These are phyloP conservation scores for Acleris literana DNA, from an alignment of 2,888 invertebrate species.

Conservation along the genomic window DNA sequence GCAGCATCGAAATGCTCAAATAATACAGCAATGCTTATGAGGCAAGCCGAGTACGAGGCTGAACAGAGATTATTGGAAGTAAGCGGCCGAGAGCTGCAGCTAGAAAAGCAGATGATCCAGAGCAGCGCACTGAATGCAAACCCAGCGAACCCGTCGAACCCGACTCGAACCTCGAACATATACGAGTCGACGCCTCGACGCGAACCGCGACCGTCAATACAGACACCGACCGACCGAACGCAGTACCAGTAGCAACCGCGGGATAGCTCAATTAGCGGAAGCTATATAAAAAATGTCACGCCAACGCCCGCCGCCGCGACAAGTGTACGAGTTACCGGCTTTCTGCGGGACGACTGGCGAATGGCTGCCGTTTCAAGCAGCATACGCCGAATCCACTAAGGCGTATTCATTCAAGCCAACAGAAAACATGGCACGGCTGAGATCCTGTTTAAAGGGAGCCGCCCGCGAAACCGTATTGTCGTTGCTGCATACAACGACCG, in stretches of 20 bases:
- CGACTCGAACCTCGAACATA: not conserved
- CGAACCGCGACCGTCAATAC: not conserved
- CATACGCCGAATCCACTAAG: not conserved
- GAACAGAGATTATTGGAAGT: too few species aligned
- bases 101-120: too few species aligned
- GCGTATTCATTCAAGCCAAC: not conserved
- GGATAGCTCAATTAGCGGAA: not conserved
- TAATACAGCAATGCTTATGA: too few species aligned
- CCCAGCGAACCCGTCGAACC: not conserved
- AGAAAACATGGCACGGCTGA: not conserved
- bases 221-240: not conserved
- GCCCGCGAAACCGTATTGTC: not conserved
- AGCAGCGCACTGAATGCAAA: not conserved
- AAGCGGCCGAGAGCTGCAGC: too few species aligned
- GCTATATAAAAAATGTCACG: not conserved
- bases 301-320: not conserved
- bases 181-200: not conserved
- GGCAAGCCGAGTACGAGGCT: too few species aligned
- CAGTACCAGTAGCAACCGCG: not conserved
- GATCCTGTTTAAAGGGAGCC: not conserved
- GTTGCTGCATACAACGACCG: not conserved
- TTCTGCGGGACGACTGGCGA: not conserved
- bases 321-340: not conserved
- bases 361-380: not conserved
- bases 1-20: not conserved